Conservation (phyloP, 2,113 vertebrate genomes). For the Dinomys branickii region DNA sequence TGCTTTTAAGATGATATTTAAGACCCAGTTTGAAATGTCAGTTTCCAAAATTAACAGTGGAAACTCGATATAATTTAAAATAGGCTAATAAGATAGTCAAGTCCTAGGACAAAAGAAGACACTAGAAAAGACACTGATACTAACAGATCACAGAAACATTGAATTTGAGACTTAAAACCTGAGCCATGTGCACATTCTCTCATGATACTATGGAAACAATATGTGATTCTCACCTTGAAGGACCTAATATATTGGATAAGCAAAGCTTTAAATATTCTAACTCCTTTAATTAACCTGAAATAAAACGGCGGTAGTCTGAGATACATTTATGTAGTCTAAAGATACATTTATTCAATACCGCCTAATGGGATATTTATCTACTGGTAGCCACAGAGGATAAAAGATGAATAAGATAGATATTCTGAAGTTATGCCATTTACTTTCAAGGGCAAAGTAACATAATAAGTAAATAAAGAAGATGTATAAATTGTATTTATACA, state of each 20-base stretch:
- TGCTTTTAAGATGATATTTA: conserved; percentile 7
- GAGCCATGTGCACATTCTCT: neutral
- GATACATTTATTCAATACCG: neutral
- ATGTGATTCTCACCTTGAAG: neutral
- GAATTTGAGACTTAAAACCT: neutral
- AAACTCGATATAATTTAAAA: neutral
- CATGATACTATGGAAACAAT: neutral
- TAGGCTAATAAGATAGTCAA: neutral
- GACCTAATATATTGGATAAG: neutral
- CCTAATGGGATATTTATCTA: neutral
- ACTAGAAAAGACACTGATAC: neutral
- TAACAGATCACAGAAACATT: neutral
- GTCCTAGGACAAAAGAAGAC: neutral
- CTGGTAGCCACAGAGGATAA: neutral
- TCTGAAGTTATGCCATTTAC: neutral
- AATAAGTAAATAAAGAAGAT: neutral
- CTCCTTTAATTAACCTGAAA: neutral
- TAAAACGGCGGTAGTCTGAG: neutral
- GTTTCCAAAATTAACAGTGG: neutral
- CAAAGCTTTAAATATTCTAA: neutral
- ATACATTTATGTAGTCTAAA: neutral
- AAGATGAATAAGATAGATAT: neutral
- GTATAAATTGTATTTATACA: neutral
- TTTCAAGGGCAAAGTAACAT: neutral
- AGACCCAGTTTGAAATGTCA: neutral